Evolutionary conservation across 2,888 invertebrate species (phyloP), one percentile per base, ranked within the genome.

Genomic region (Rhopalosiphum nymphaeae): DNA sequence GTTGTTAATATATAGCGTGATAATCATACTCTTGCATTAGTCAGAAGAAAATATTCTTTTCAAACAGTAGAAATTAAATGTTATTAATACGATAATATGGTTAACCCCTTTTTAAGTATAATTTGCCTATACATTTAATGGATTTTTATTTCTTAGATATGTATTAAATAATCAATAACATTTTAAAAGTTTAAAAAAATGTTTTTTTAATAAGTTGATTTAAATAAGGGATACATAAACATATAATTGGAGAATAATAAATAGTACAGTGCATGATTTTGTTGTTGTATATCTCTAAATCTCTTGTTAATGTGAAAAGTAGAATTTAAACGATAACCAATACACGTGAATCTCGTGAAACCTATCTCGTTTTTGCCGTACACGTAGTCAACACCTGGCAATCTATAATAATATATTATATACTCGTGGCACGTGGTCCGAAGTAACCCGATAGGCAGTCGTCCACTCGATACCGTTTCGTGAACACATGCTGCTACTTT

Each of bases 381-480:
- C 84, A 44, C 13, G 26, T 42, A 16, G 42, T 56, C 29, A 92
- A 88, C 92, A 92, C 92, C 93, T 88, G 93, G 88, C 89, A 29
- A 93, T 42, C 56, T 56, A 78, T 57, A 91, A 67, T 67, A n/a
- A 53, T 53, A n/a, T n/a, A 49, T n/a, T 21, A 44, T 61, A 53
- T 42, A n/a, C n/a, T 49, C 36, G 90, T 90, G 89, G 90, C 90
- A 90, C 93, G 93, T 93, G 93, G 57, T 85, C 36, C 89, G 36
- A 26, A 25, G 93, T 93, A 93, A 93, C 86, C 29, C 93, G 89
- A 93, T 90, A 85, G 57, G 53, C 49, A 44, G 93, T n/a, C 89
- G 93, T 89, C 89, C 93, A 93, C 78, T 90, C 89, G 90, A 93
- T 93, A 90, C 46, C 89, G 84, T 90, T 61, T 85, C 86, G 90